Evolutionary conservation across 2,888 invertebrate genomes (phyloP), one percentile per base, ranked within the genome.

Genomic region (Ellobium chinense): DNA sequence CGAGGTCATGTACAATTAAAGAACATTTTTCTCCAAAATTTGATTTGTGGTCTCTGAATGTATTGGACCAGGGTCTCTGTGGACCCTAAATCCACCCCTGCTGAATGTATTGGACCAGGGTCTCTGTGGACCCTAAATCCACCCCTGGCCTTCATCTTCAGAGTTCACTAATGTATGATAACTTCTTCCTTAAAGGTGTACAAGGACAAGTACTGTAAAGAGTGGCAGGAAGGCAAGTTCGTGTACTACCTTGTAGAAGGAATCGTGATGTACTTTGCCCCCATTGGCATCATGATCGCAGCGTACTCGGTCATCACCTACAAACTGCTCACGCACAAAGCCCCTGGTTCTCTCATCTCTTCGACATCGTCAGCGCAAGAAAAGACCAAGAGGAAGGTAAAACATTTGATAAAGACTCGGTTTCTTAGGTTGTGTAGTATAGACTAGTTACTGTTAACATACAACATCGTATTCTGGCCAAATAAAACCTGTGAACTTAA

Each of bases 181-280:
- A n/a, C n/a, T n/a, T 46, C 46, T 46, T 12, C 18, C 18, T 18
- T 18, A 7, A 46, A 46, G 46, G 46, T 46, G 46, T 85, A 84
- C 62, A 81, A 80, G 12, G 81, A 86, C 72, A 56, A 31, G 18
- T 1, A 66, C 3, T 85, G 84, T 27, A 76, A 58, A 5, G 27
- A 4, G 21, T 83, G 78, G 63, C 79, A 84, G 60, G 84, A 83
- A 1, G 83, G 82, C 24, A 81, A 85, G 69, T 66, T 81, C 9
- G 80, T 85, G 5, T 91, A 91, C 77, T 91, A 90, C 78, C 83
- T 83, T 2, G 66, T 91, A 1, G 85, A 88, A 56, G 86, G 84
- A 2, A 81, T 88, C 4, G 85, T 91, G n/a, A 87, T 91, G 87
- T 91, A 89, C 83, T 86, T 90, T 65, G 80, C 90, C 18, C 91